Base-by-base conservation (phyloP, 2,888 invertebrate genomes). In the Mythimna vitellina region DNA sequence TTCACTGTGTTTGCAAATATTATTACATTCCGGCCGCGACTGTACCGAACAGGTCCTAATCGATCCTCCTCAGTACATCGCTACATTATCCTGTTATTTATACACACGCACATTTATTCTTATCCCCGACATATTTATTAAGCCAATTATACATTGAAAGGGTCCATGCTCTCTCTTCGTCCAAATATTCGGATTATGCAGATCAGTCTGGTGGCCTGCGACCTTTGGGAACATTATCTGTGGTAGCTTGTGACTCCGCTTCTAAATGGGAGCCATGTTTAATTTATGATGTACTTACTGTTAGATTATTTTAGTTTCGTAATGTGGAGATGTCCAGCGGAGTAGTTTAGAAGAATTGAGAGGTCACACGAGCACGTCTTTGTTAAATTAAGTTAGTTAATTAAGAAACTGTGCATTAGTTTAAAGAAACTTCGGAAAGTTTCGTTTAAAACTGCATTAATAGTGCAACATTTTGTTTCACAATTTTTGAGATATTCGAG, bases 131-230 rank as follows among this genome's bases (percentile, higher is more conserved):
- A 71, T 81, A 73, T 83, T 86, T 83, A 83, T 86, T 77, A 81
- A 76, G 72, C 64, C 73, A 83, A 83, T 85, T 85, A 85, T 60
- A 83, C 49, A 70, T 65, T 60, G 57, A 56, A 65, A 57, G 80
- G 75, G 56, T 56, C 68, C 56, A 38, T 62, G 60, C 57, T 67
- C 56, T 63, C 32, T n/a, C 62, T 51, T 76, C 77, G 67, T 68
- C 81, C 84, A 72, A 81, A 81, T 84, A 81, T 69, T 76, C 67
- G 80, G 79, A 81, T 87, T 88, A 83, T 86, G 88, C 83, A 81
- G 83, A 88, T 86, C 80, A 85, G 79, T 77, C 70, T 61, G 70
- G 70, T 85, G 83, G 68, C 87, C 84, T 70, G 51, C 74, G 82
- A 79, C 85, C 84, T 53, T 14, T 51, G 0, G 49, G 56, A 61